Percentiles rank a stretch among this genome's conserved stretches.
Evolutionary conservation across 1,140 invertebrate species (phyloP).

Genomic region (Thaumetopoea pityocampa): DNA sequence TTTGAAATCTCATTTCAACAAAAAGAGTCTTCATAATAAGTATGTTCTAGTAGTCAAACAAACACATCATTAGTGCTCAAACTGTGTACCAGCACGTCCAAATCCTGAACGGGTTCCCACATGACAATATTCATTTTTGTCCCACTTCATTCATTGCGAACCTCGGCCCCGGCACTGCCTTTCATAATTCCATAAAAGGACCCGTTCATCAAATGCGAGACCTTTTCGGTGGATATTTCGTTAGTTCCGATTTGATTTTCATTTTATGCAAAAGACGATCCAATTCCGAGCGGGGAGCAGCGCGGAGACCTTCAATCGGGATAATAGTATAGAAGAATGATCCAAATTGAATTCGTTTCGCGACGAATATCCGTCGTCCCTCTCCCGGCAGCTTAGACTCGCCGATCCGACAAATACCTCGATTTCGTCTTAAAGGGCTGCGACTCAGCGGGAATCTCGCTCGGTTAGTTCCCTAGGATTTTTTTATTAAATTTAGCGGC

Average conservation of each 20-base stretch:
- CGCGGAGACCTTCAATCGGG: slow-evolving; percentile 49
- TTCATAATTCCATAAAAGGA: slow-evolving; percentile 19
- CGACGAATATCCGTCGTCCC: slow-evolving; percentile 27
- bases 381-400: slow-evolving; percentile 28
- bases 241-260: slow-evolving; percentile 67
- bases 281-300: slow-evolving; percentile 46
- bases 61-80: too few relatives aligned
- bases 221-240: slow-evolving; percentile 41
- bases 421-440: slow-evolving; percentile 38
- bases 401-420: slow-evolving; percentile 40
- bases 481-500: slow-evolving; percentile 61
- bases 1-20: too few relatives aligned
- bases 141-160: slow-evolving; percentile 1
- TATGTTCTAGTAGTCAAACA: too few relatives aligned
- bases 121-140: slow-evolving; percentile 18
- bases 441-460: slow-evolving; percentile 56
- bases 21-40: too few relatives aligned
- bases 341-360: slow-evolving; percentile 64
- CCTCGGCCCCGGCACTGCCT: neutral
- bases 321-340: slow-evolving; percentile 69
- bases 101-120: slow-evolving; percentile 3
- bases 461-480: slow-evolving; percentile 40
- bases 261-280: slow-evolving; percentile 72
- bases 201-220: slow-evolving; percentile 15
- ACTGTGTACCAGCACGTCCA: too few relatives aligned